Evolutionary conservation across 2,113 vertebrate genomes (phyloP), one percentile per base, ranked within the genome.

Genomic region (Corydoras sp.): DNA sequence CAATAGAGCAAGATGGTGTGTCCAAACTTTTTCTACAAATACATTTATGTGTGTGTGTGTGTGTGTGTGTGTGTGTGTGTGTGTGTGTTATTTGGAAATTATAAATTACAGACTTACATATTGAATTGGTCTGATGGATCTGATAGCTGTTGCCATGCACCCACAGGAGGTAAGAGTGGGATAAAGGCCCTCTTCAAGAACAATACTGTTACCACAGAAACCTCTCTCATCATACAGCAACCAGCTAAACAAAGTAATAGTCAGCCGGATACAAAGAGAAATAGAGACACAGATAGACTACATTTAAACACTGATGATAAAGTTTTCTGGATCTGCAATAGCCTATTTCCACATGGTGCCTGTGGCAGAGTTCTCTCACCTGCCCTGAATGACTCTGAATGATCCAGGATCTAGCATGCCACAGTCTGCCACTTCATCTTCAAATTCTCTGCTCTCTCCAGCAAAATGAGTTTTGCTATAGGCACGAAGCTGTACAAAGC

Each of bases 341-440:
- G 18, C 18, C 18, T 24, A 24, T 50, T 3, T 5, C 0, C 35
- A 60, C 10, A 9, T 48, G 11, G n/a, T 58, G 53, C 60, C 49
- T n/a, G 14, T 30, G 9, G 48, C 43, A 14, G 11, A 58, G 24
- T 30, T 77, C 14, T 84, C 91, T 91, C 85, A 95, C 93, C 91
- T 91, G 81, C 93, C 93, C 35, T 86, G 88, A 81, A 93, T 87
- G 82, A 93, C 89, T 82, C 92, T 91, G 85, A 95, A 92, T 75
- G 93, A 95, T 77, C 54, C 79, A 58, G 90, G 89, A 24, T 54
- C 80, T 68, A 89, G 87, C 74, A 82, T 81, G 77, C 81, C 77
- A 80, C 91, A 89, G 81, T 88, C 85, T 65, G 74, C 79, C 78
- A 83, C 79, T 80, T 88, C 88, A 75, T 83, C 66, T 83, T 86